Evolutionary conservation across 2,888 invertebrate genomes (phyloP), one percentile per base, ranked within the genome.

Genomic region (Galeruca laticollis): DNA sequence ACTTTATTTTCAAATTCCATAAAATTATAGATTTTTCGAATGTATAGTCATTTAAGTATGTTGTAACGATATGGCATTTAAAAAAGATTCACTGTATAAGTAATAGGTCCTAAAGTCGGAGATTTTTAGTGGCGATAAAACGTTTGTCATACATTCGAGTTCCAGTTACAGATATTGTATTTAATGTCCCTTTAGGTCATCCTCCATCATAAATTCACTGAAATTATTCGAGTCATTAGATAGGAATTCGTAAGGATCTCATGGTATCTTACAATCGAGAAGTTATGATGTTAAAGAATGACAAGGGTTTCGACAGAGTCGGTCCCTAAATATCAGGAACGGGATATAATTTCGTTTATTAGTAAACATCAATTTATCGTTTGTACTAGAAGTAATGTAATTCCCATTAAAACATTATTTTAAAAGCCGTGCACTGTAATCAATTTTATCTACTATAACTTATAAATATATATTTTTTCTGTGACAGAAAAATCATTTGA

Each of bases 221-320:
- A 56, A 56, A 56, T 56, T 33, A 56, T 35, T 35, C 56, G 15
- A 56, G 8, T 56, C 56, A 56, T 56, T 56, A 56, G 33, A 35
- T 33, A 56, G 56, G 56, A 56, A 56, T 56, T 35, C 56, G 31
- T 33, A 56, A 10, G 31, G 18, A 56, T 35, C 18, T 20, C 18
- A 11, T 20, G 18, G 49, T 51, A 51, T 51, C 49, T 54, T 31
- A n/a, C 3, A 54, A 54, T 31, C 54, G 26, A 54, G 31, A 31
- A 11, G 13, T 33, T 56, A 52, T 56, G 56, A 33, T 56, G 56
- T 56, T 10, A n/a, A 18, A 33, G 33, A 56, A 31, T 56, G 56
- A 56, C 35, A 35, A 33, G 15, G 15, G 33, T 15, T 33, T 10
- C 1, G 4, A n/a, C 56, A 56, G 56, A 15, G 35, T 10, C 56